Evolutionary conservation across 92 coral and sea anemone genomes (phyloP).

Genomic region (Porites evermanni): DNA sequence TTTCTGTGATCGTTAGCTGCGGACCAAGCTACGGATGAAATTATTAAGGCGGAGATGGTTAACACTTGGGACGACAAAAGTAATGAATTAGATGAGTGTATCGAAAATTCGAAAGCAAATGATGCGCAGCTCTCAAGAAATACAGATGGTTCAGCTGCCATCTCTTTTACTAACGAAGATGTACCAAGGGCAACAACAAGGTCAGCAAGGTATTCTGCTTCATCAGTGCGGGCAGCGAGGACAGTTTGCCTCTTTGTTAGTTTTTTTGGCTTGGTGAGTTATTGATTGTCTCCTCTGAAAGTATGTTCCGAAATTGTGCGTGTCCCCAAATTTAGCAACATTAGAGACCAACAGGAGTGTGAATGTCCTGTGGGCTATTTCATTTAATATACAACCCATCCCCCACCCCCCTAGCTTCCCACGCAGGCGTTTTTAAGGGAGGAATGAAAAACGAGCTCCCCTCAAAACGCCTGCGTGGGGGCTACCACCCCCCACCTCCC

Average conservation of each 20-base stretch:
- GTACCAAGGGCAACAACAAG: background rate
- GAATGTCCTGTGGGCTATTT: no score
- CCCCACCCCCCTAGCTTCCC: no score
- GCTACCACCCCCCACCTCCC: no score
- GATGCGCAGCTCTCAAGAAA: constrained; percentile 20
- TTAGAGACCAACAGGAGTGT: no score
- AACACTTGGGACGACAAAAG: constrained; percentile 91
- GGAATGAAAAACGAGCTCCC: no score
- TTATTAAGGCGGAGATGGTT: constrained; percentile 78
- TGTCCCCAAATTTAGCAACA: no score
- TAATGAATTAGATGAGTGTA: constrained; percentile 89
- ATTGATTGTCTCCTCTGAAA: background rate
- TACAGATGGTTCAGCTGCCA: constrained; percentile 18
- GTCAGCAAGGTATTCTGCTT: background rate
- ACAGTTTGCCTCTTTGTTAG: constrained; percentile 70
- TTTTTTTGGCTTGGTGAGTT: constrained; percentile 93
- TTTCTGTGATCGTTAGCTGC: background rate
- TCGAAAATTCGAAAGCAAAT: constrained; percentile 50
- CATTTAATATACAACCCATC: no score
- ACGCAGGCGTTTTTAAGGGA: no score
- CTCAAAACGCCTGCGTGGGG: no score
- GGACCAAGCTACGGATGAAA: constrained; percentile 77
- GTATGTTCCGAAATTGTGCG: no score
- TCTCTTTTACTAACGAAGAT: constrained; percentile 7
- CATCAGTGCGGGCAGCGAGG: constrained; percentile 43